Evolutionary conservation across 2,888 invertebrate genomes (phyloP), one percentile per base, ranked within the genome.

Genomic region (Caenorhabditis uteleia): DNA sequence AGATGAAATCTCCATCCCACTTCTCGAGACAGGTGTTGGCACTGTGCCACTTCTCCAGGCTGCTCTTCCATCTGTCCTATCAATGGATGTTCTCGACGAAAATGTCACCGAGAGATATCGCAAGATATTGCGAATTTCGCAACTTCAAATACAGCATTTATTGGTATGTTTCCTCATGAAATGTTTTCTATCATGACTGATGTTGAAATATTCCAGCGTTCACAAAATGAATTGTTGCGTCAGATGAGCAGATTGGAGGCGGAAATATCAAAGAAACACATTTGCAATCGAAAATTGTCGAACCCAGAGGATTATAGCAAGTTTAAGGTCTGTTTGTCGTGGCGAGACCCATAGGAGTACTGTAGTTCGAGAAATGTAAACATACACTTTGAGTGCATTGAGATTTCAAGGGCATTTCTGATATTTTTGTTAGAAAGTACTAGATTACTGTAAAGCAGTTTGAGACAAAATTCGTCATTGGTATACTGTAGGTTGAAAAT

Each of bases 1-100:
- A 59, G 65, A 65, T 27, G 65, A 65, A 51, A 59, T 65, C 23
- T 58, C 58, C 3, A 43, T 65, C 23, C 65, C 65, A 7, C 48
- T 65, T 2, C 65, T 65, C 5, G 65, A 65, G 40, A 59, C 55
- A 10, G 65, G 65, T 14, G 55, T 65, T 23, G 58, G 50, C 8
- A 65, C 65, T 4, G 43, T 59, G 44, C 65, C 59, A 34, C 31
- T 65, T 21, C 55, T 65, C 8, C 65, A 65, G 43, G 65, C 58
- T 3, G 62, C 62, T 7, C 62, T 62, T 44, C 62, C 62, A 2
- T 42, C 62, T 0, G 39, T 62, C n/a, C 43, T 61, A 6, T 50
- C 56, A 2, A 61, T 61, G 2, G 51, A 47, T 47, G 34, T 34
- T 20, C 31, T 42, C 7, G 55, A 56, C n/a, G 56, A 51, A 7